Evolutionary conservation across 2,113 vertebrate species (phyloP), one percentile per base, ranked within the genome.

Genomic region (Scytalopus superciliaris): DNA sequence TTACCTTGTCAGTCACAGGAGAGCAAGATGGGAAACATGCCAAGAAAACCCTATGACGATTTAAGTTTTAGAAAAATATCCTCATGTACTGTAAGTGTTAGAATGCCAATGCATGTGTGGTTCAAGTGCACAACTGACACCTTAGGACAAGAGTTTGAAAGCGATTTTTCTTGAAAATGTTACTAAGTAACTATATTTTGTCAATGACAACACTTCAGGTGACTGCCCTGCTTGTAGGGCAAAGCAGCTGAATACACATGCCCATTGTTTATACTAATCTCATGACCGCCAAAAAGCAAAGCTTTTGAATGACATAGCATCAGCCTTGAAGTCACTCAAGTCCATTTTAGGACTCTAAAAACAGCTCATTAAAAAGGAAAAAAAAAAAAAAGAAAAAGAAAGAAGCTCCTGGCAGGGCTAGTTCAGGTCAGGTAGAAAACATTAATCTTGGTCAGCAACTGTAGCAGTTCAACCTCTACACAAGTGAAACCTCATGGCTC

Each of bases 261-360:
- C 31, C 63, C 24, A 30, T 11, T 56, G 35, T 56, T 87, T 90
- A 37, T 37, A 78, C 14, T 82, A 6, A 91, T 89, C 74, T 72
- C 55, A n/a, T 30, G 62, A 66, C 23, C 83, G 59, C 49, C 62
- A 74, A 82, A 79, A 69, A 75, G 47, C 31, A 69, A 82, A 82
- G 21, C 49, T 91, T 74, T 42, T 84, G 57, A 86, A 79, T 84
- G 81, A 85, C 0, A 4, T 85, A 81, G 76, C 49, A 87, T 67
- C 84, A 76, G 66, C 40, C 69, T 60, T 76, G 39, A 78, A 90
- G 69, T 67, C 81, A 87, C 25, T 60, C n/a, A 64, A 81, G 28
- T 59, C 66, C 62, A 85, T 93, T 93, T 93, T 57, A 93, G 87
- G 87, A 66, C 40, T 93, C 45, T 40, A 84, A 87, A 89, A 74